Percentiles rank a stretch among this genome's conserved stretches.
phyloP scores from a whole-genome alignment of 2,888 invertebrate genomes.

The Caenorhabditis sinica region DNA sequence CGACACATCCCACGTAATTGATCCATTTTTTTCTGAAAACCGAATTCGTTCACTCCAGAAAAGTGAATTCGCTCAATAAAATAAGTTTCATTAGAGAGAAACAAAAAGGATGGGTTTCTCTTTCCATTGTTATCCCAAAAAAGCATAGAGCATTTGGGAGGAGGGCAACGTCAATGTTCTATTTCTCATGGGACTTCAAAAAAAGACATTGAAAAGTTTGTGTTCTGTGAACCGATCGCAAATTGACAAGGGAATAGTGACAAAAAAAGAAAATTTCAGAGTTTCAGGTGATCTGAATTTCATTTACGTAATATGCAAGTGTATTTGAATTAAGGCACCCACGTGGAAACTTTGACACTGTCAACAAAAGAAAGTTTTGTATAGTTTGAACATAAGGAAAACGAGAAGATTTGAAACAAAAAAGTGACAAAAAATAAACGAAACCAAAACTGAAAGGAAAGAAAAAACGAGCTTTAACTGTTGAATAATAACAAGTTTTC shows the following conservation, averaged over 20 bases:
- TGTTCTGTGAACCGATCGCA: conserved; percentile 9
- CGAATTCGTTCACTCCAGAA: too few relatives aligned
- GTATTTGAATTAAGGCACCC: too few relatives aligned
- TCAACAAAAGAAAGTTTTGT: background rate
- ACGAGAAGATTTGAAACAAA: too few relatives aligned
- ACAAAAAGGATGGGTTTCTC: background rate
- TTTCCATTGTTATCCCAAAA: conserved; percentile 3
- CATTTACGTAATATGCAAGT: background rate
- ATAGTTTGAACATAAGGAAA: background rate
- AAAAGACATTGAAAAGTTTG: background rate
- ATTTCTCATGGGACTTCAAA: conserved; percentile 6
- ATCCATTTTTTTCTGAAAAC: conserved; percentile 12
- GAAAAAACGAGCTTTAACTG: background rate
- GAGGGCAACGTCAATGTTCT: conserved; percentile 13
- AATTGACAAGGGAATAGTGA: conserved; percentile 3
- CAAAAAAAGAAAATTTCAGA: background rate
- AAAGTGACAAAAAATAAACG: background rate
- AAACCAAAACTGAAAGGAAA: background rate
- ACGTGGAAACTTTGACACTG: background rate
- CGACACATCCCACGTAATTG: conserved; percentile 32
- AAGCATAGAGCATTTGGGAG: conserved; percentile 8
- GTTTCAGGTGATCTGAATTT: background rate
- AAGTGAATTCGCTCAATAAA: too few relatives aligned
- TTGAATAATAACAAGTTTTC: conserved; percentile 17
- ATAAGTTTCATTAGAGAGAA: background rate